Evolutionary conservation across 2,888 invertebrate genomes (phyloP), one percentile per base, ranked within the genome.

Genomic region (Acanthococcus lagerstroemiae): DNA sequence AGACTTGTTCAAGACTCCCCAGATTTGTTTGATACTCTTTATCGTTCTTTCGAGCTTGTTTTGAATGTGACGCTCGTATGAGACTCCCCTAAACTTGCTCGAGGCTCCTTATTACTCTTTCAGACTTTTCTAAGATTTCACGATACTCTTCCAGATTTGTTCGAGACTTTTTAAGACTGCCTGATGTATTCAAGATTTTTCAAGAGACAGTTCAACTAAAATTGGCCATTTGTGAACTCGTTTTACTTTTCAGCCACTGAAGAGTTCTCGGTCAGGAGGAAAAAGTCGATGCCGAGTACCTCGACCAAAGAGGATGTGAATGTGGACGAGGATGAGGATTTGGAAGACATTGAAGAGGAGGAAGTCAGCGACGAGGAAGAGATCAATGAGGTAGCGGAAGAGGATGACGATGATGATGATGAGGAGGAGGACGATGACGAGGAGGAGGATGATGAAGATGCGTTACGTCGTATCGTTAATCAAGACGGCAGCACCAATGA

Each of bases 281-380:
- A 24, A 22, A 52, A 24, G 24, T 21, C 52, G 15, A 15, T 52
- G 21, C 21, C 52, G 5, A 22, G 52, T 15, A 52, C 9, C 52
- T 52, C 52, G 22, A 9, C 52, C 22, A 24, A 21, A 21, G 45
- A 57, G 6, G 44, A 57, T 6, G 26, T 37, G 5, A 57, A 46
- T 27, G 56, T 50, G 15, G 57, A 50, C 17, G 56, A 48, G 17
- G 65, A 65, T 24, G 66, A 48, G 25, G 57, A 56, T 55, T 55
- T 48, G 17, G 66, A 57, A 5, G 56, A 57, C 21, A 45, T 48
- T 15, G 66, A 66, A 24, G 66, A 66, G 21, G 66, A 66, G 50
- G 66, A 66, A 37, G 66, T 63, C 12, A 63, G 56, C 19, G 66
- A 66, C 15, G 65, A 65, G 21, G 65, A 65, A 25, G 61, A 61